A percentile compares a stretch with the other conserved stretches of the same genome.
These are phyloP conservation scores for Scaptomyza tumidula DNA, from an alignment of 2,888 invertebrate genomes.

Conservation along the genomic window DNA sequence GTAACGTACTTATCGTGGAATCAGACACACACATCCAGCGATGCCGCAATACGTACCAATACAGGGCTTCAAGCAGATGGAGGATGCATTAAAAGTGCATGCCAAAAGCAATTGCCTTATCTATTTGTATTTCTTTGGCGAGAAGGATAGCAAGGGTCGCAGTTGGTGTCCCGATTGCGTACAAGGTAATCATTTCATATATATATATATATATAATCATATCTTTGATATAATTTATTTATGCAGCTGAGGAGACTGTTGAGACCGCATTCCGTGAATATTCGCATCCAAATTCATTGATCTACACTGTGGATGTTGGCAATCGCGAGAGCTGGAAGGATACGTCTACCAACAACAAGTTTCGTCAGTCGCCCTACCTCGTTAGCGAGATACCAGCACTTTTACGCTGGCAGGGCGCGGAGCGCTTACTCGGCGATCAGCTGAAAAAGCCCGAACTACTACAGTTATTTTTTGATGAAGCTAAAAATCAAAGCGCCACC, in stretches of 20 bases:
- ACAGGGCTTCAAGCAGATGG: constrained; percentile 48
- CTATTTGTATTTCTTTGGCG: constrained; percentile 68
- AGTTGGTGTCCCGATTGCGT: constrained; percentile 96
- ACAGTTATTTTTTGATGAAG: constrained; percentile 90
- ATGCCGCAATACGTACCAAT: constrained; percentile 61
- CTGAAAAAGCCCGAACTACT: constrained; percentile 89
- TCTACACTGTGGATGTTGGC: constrained; percentile 91
- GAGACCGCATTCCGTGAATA: constrained; percentile 86
- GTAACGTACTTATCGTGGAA: too few species aligned
- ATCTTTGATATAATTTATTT: too few species aligned
- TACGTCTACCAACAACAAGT: constrained; percentile 88
- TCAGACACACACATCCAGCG: not conserved
- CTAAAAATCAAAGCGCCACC: constrained; percentile 23
- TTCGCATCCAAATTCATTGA: constrained; percentile 86
- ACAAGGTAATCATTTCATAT: constrained; percentile 86
- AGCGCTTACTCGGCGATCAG: constrained; percentile 91
- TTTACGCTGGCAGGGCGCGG: constrained; percentile 85
- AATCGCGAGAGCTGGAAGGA: constrained; percentile 90
- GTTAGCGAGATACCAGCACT: constrained; percentile 90
- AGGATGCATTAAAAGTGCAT: constrained; percentile 46
- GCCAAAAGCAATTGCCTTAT: constrained; percentile 45
- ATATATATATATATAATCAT: not conserved
- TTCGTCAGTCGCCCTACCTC: constrained; percentile 88
- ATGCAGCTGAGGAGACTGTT: constrained; percentile 86
- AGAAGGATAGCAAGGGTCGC: constrained; percentile 85